Conservation (phyloP, 2,113 vertebrate genomes). For the Corythaeola cristata region DNA sequence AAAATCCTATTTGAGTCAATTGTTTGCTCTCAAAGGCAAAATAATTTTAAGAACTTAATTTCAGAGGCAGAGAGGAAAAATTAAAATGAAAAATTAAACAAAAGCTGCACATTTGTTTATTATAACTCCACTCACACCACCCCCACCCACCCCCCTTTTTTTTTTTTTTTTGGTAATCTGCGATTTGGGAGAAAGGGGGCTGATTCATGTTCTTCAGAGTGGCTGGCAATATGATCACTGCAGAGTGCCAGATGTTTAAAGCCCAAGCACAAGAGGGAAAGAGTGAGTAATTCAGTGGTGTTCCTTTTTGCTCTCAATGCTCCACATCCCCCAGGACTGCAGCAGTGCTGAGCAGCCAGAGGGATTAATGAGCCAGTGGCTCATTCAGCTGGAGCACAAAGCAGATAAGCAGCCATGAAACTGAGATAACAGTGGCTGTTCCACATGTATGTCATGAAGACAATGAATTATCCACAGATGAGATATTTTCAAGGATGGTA, state of each 20-base stretch:
- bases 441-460: background rate
- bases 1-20: background rate
- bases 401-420: background rate
- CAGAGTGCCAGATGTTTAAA: background rate
- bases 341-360: background rate
- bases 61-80: background rate
- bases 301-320: background rate
- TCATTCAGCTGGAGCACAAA: background rate
- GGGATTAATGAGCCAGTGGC: background rate
- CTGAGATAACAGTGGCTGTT: background rate
- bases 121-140: fast-evolving
- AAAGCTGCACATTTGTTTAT: background rate
- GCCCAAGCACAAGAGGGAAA: background rate
- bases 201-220: background rate
- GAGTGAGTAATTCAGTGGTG: background rate
- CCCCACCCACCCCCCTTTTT: too few relatives aligned
- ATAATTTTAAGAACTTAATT: background rate
- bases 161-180: background rate
- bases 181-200: background rate
- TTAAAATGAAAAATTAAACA: background rate
- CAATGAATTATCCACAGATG: background rate
- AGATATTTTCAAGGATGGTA: background rate
- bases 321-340: background rate
- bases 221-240: background rate
- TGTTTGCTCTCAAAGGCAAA: background rate